Conservation (phyloP, 2,888 invertebrate genomes). For the Drosophila monieri region DNA sequence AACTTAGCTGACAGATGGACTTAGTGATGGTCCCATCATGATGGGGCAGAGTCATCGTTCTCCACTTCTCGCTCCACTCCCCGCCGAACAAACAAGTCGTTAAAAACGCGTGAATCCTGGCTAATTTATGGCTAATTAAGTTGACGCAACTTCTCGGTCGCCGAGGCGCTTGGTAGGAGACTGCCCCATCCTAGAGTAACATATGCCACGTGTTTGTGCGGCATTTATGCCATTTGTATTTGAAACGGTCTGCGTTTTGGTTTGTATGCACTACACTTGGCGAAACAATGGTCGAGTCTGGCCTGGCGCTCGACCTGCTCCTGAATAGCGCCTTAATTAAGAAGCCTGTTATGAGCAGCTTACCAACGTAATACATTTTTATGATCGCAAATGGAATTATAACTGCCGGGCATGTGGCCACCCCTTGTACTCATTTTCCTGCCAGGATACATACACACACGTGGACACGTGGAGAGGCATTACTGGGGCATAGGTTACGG, state of each 20-base stretch:
- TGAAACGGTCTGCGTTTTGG: conserved; percentile 8
- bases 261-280: conserved; percentile 27
- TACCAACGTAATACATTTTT: conserved; percentile 59
- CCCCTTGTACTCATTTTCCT: conserved; percentile 21
- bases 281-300: conserved; percentile 24
- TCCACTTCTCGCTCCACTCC: background rate
- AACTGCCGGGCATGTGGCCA: conserved; percentile 45
- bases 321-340: conserved; percentile 64
- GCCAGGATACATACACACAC: conserved; percentile 5
- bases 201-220: conserved; percentile 39
- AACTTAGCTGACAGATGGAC: conserved; percentile 47
- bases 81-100: conserved; percentile 53
- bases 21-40: conserved; percentile 36
- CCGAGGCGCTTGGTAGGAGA: conserved; percentile 2
- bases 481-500: conserved; percentile 27
- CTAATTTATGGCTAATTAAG: conserved; percentile 66
- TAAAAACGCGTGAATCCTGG: conserved; percentile 52
- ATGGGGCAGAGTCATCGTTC: conserved; percentile 12
- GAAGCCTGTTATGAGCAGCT: conserved; percentile 53
- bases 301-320: conserved; percentile 21
- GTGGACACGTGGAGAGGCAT: conserved; percentile 12
- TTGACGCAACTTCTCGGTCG: conserved; percentile 34
- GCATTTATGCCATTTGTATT: conserved; percentile 27
- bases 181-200: background rate
- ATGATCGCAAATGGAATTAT: conserved; percentile 61